These are phyloP conservation scores for Bettongia penicillata DNA, from an alignment of 2,113 vertebrate species.

Conservation along the genomic window DNA sequence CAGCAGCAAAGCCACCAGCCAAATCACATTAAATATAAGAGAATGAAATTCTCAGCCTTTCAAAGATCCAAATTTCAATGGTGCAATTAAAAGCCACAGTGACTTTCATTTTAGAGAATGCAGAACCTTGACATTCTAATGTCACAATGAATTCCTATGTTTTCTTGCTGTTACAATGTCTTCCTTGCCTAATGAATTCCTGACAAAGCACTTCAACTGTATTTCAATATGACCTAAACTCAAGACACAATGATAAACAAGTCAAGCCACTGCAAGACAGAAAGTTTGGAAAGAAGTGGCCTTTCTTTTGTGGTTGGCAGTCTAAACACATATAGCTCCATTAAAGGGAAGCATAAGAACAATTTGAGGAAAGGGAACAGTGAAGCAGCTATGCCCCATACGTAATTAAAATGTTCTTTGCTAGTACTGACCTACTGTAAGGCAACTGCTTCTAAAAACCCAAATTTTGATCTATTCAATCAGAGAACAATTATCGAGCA, in stretches of 20 bases:
- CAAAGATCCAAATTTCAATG: slow-evolving; percentile 39
- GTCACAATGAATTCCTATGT: slow-evolving; percentile 33
- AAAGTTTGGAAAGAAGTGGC: slow-evolving; percentile 57
- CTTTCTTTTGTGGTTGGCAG: slow-evolving; percentile 65
- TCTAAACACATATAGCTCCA: slow-evolving; percentile 58
- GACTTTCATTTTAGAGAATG: slow-evolving; percentile 9
- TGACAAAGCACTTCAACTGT: slow-evolving; percentile 25
- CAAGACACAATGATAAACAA: slow-evolving; percentile 49
- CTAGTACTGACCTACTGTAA: background rate
- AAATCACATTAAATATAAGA: slow-evolving; percentile 8
- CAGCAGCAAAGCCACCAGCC: slow-evolving; percentile 43
- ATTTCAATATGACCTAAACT: slow-evolving; percentile 39
- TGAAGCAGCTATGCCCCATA: background rate
- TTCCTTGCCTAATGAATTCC: slow-evolving; percentile 4
- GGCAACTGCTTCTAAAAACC: background rate
- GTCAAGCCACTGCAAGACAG: slow-evolving; percentile 49
- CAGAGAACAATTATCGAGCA: slow-evolving; percentile 26
- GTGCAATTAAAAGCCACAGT: background rate
- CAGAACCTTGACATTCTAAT: slow-evolving; percentile 38
- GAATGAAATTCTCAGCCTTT: slow-evolving; percentile 5
- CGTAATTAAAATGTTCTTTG: background rate
- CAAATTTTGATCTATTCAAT: background rate
- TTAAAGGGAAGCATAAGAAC: slow-evolving; percentile 66
- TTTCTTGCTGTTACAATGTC: background rate
- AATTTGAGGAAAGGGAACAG: slow-evolving; percentile 61